Conservation (phyloP, 2,113 vertebrate genomes). For the Oryzias javanicus region DNA sequence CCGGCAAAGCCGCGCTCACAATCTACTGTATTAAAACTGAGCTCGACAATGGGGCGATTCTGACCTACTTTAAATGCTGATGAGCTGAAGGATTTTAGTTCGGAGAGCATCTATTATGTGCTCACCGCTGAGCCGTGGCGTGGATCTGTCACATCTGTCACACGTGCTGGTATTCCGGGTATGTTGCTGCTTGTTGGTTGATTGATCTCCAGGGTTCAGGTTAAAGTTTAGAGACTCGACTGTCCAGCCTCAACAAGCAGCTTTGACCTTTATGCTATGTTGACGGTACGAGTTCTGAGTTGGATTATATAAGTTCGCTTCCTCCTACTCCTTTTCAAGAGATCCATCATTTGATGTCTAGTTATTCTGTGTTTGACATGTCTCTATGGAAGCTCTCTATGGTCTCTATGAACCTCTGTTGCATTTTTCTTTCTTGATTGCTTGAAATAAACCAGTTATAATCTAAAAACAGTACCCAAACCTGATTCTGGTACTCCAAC, state of each 20-base stretch:
- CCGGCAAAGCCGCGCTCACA: constrained; percentile 3
- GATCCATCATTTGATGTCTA: too few relatives aligned
- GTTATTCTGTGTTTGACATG: too few relatives aligned
- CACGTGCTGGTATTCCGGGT: not conserved
- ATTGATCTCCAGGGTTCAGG: not conserved
- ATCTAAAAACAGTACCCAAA: too few relatives aligned
- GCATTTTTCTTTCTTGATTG: too few relatives aligned
- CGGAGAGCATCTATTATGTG: not conserved
- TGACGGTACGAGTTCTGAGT: too few relatives aligned
- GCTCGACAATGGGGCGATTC: constrained; percentile 14
- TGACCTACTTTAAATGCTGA: constrained; percentile 20
- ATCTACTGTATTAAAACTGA: not conserved
- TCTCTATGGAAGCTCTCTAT: too few relatives aligned
- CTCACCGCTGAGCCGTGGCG: not conserved
- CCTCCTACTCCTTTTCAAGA: too few relatives aligned
- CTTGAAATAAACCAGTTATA: too few relatives aligned
- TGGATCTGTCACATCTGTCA: not conserved
- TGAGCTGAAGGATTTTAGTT: constrained; percentile 5
- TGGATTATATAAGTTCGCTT: too few relatives aligned
- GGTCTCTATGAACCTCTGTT: too few relatives aligned
- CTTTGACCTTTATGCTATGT: not conserved
- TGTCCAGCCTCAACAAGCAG: not conserved
- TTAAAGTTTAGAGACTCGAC: not conserved
- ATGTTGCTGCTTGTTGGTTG: not conserved
- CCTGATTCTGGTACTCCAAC: too few relatives aligned